phyloP scores from a whole-genome alignment of 2,113 vertebrate genomes.

The Gavia stellata region DNA sequence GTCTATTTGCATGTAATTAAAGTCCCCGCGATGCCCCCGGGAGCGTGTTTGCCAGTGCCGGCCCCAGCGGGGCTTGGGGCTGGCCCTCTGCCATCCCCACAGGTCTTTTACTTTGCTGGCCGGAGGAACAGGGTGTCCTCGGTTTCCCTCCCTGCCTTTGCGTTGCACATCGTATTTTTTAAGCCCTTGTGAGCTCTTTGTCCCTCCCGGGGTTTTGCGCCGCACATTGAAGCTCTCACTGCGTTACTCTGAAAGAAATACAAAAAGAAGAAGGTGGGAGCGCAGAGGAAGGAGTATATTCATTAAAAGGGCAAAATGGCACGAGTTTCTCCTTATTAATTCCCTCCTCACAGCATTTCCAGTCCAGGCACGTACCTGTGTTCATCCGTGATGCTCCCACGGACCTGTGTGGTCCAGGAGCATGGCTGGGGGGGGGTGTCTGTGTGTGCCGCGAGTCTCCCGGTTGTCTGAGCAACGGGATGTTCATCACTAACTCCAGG shows the following conservation, averaged over 20 bases:
- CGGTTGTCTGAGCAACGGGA: constrained; percentile 52
- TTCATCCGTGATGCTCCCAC: background rate
- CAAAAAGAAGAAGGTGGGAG: background rate
- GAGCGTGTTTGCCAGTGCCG: background rate
- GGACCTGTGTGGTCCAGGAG: background rate
- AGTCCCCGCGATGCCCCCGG: accelerated
- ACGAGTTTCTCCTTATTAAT: background rate
- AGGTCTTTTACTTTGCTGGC: background rate
- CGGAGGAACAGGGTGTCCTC: background rate
- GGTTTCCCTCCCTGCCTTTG: background rate
- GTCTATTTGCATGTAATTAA: background rate
- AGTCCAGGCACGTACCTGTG: background rate
- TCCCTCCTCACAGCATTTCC: background rate
- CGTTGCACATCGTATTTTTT: background rate
- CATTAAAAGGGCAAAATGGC: background rate
- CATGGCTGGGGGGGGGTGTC: background rate
- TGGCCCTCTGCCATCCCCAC: background rate
- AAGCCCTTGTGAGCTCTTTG: background rate
- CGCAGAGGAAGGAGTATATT: background rate
- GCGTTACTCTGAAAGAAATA: background rate
- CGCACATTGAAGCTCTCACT: background rate
- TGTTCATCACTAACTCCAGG: background rate
- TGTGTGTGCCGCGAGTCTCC: background rate
- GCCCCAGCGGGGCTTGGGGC: background rate
- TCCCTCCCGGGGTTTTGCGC: background rate